These are phyloP conservation scores for Drosophila repleta DNA, from an alignment of 1,140 invertebrate genomes.

Conservation along the genomic window DNA sequence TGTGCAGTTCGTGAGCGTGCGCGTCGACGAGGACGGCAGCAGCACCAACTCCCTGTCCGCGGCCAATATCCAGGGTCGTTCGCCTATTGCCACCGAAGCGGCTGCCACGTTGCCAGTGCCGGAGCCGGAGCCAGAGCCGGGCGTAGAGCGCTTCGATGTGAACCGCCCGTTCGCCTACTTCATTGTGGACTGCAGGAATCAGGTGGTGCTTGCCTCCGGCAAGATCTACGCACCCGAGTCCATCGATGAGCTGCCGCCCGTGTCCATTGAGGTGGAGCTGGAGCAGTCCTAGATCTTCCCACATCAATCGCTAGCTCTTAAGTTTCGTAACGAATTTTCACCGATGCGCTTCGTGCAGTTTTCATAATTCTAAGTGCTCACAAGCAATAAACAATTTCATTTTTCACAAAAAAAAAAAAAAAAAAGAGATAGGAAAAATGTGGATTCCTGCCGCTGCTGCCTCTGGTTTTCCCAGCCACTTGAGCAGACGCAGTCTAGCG, in stretches of 20 bases:
- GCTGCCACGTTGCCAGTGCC: constrained; percentile 47
- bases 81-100: constrained; percentile 32
- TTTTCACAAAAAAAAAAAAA: constrained; percentile 32
- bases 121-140: constrained; percentile 61
- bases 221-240: constrained; percentile 85
- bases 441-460: background rate
- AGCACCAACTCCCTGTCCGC: constrained; percentile 68
- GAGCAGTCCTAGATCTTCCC: constrained; percentile 57
- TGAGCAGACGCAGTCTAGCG: constrained; percentile 27
- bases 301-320: constrained; percentile 45
- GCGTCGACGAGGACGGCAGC: constrained; percentile 85
- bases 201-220: constrained; percentile 87
- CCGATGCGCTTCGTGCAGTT: constrained; percentile 50
- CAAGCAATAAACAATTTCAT: constrained; percentile 62
- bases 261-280: constrained; percentile 71
- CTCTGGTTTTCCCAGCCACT: constrained; percentile 65
- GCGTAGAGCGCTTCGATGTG: constrained; percentile 85
- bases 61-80: constrained; percentile 52
- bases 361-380: constrained; percentile 39
- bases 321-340: constrained; percentile 74
- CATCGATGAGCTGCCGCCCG: constrained; percentile 65
- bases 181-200: constrained; percentile 86
- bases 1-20: constrained; percentile 86
- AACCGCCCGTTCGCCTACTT: constrained; percentile 89
- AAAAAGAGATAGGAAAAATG: background rate